phyloP scores from a whole-genome alignment of 2,888 invertebrate genomes.

The Polydesmus complanatus region DNA sequence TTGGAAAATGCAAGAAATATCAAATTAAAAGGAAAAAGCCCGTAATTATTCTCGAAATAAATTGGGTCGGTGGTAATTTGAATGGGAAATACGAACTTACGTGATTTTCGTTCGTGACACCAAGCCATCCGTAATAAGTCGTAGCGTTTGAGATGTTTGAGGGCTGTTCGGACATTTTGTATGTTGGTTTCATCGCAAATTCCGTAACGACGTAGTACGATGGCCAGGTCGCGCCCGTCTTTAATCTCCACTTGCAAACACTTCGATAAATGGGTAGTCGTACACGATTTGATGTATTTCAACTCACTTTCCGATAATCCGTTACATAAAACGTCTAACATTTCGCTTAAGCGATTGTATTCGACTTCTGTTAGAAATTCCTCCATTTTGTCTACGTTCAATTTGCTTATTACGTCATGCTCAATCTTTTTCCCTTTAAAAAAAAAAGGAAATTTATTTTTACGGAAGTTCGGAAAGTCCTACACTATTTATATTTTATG shows the following conservation, averaged over 20 bases:
- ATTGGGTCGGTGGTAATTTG: too few species aligned
- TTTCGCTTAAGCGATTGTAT: constrained; percentile 1
- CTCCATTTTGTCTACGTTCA: neutral
- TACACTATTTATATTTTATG: too few species aligned
- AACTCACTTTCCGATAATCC: neutral
- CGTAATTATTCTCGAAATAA: too few species aligned
- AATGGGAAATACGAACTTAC: neutral
- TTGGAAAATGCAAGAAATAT: too few species aligned
- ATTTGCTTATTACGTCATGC: too few species aligned
- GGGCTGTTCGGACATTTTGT: neutral
- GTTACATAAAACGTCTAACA: neutral
- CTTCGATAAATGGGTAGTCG: neutral
- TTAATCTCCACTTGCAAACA: neutral
- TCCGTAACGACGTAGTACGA: neutral
- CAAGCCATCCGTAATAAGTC: neutral
- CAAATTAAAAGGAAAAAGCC: too few species aligned
- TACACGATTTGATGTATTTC: neutral
- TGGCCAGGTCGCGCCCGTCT: neutral
- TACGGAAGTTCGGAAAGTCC: too few species aligned
- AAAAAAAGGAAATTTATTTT: too few species aligned
- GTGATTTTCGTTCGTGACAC: constrained; percentile 1
- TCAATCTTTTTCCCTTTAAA: too few species aligned
- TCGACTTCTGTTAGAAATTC: neutral
- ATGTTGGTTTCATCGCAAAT: constrained; percentile 3
- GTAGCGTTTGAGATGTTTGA: neutral